Evolutionary conservation across 2,113 vertebrate species (phyloP).

Genomic region (Entosphenus tridentatus): DNA sequence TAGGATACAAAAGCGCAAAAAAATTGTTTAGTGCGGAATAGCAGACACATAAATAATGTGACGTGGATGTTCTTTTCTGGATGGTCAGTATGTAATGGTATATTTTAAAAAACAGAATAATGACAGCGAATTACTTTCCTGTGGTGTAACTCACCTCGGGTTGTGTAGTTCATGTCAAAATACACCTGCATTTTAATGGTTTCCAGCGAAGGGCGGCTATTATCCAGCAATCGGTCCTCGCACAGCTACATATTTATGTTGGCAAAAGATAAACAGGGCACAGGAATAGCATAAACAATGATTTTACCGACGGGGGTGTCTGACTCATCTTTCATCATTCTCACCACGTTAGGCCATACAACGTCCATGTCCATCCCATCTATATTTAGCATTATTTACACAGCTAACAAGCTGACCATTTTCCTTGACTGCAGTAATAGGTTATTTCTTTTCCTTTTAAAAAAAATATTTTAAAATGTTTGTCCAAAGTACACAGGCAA

Average conservation of each 20-base stretch:
- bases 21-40: background rate
- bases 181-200: conserved; percentile 90
- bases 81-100: background rate
- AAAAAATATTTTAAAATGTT: conserved; percentile 15
- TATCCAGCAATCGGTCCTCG: conserved; percentile 37
- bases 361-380: no score
- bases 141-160: conserved; percentile 31
- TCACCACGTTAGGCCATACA: no score
- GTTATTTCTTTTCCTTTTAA: background rate
- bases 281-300: background rate
- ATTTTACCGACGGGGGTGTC: no score
- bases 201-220: conserved; percentile 41
- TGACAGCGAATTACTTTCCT: conserved; percentile 6
- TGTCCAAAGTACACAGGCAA: background rate
- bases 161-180: conserved; percentile 62
- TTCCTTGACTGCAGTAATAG: no score
- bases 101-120: conserved; percentile 7
- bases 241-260: conserved; percentile 28
- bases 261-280: background rate
- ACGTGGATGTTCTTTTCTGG: background rate
- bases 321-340: no score
- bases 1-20: background rate
- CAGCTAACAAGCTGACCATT: no score
- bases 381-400: no score
- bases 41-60: background rate